These are phyloP conservation scores for Macaria liturata DNA, from an alignment of 2,888 invertebrate species.

Conservation along the genomic window DNA sequence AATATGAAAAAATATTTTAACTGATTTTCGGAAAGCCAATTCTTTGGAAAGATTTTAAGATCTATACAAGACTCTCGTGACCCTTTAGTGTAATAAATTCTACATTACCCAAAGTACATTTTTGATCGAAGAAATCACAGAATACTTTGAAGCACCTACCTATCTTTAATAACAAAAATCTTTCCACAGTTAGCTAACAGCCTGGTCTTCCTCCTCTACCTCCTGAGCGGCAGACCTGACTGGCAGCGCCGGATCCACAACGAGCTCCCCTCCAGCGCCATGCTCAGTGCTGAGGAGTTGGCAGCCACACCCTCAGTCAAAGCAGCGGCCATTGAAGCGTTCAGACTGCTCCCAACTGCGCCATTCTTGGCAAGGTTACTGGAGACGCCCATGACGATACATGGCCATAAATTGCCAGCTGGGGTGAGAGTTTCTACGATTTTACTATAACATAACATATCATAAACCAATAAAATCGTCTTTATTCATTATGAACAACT, in stretches of 20 bases:
- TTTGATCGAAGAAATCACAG: too few species aligned
- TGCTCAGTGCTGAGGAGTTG: conserved; percentile 83
- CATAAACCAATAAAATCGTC: too few species aligned
- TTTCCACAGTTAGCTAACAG: conserved; percentile 88
- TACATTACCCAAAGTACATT: conserved; percentile 42
- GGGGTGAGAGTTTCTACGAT: conserved; percentile 82
- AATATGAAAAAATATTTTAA: too few species aligned
- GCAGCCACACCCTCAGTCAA: conserved; percentile 88
- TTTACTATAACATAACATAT: too few species aligned
- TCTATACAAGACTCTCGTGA: too few species aligned
- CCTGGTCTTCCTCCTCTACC: conserved; percentile 89
- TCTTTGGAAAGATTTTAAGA: too few species aligned
- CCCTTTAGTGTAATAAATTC: too few species aligned
- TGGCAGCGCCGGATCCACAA: conserved; percentile 86
- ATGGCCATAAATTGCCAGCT: conserved; percentile 86
- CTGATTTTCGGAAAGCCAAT: too few species aligned
- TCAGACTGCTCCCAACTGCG: conserved; percentile 89
- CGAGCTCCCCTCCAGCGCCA: conserved; percentile 85
- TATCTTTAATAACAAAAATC: conserved; percentile 32
- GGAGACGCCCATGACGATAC: conserved; percentile 87
- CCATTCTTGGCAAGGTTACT: conserved; percentile 90
- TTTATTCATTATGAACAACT: too few species aligned
- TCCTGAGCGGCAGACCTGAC: conserved; percentile 86
- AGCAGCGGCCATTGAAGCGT: conserved; percentile 91
- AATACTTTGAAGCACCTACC: too few species aligned